These are phyloP conservation scores for Adelognathus sp. DNA, from an alignment of 2,888 invertebrate species.

Conservation along the genomic window DNA sequence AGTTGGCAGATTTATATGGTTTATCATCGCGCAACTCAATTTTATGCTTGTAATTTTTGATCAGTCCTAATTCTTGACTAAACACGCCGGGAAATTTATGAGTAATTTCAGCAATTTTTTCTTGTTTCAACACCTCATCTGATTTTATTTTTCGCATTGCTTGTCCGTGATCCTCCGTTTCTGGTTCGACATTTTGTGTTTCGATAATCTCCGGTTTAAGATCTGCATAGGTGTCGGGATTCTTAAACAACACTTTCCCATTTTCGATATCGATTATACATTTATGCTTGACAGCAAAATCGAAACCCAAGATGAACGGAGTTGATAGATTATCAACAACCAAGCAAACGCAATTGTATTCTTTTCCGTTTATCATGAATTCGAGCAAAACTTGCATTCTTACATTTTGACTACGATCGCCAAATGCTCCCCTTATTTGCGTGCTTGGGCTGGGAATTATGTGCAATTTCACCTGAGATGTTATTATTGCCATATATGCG, in stretches of 20 bases:
- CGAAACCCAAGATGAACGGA: conserved; percentile 1
- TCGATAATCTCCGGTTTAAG: neutral
- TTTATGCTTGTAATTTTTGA: conserved; percentile 2
- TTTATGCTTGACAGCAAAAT: neutral
- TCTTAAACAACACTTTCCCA: neutral
- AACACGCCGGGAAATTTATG: neutral
- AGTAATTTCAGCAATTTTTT: neutral
- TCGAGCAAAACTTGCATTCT: neutral
- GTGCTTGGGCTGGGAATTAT: neutral
- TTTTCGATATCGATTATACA: neutral
- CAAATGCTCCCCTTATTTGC: too few species aligned
- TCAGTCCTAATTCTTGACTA: neutral
- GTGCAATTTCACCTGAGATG: neutral
- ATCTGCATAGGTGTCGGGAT: neutral
- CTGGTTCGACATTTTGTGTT: too few species aligned
- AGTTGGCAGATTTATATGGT: neutral
- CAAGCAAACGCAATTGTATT: neutral
- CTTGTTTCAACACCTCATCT: neutral
- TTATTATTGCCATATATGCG: neutral
- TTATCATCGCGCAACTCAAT: conserved; percentile 7
- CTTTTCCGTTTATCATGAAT: neutral
- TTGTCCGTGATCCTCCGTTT: neutral
- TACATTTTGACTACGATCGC: neutral
- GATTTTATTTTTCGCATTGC: neutral
- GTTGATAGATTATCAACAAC: neutral